phyloP scores from a whole-genome alignment of 2,888 invertebrate genomes.

The Blomia tropicalis region DNA sequence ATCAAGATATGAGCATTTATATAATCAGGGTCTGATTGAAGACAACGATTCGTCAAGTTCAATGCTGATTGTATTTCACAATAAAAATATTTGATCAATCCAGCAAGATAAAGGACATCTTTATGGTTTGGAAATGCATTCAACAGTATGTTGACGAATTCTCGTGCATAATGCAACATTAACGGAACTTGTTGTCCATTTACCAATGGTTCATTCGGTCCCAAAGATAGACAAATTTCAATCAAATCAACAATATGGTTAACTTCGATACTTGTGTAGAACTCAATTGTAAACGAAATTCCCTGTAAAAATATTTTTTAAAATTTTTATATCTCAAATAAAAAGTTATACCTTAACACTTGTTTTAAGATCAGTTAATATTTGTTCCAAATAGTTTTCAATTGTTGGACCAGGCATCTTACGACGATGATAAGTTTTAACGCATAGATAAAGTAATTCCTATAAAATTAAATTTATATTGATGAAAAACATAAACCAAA shows the following conservation, averaged over 20 bases:
- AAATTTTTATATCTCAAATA: not conserved
- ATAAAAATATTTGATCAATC: conserved; percentile 60
- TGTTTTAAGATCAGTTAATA: conserved; percentile 10
- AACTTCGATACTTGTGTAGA: conserved; percentile 60
- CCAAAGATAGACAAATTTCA: conserved; percentile 55
- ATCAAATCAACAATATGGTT: conserved; percentile 65
- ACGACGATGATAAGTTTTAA: not conserved
- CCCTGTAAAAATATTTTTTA: conserved; percentile 33
- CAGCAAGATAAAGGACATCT: conserved; percentile 47
- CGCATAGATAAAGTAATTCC: conserved; percentile 21
- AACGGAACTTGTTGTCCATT: conserved; percentile 40
- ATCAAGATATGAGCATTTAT: conserved; percentile 28
- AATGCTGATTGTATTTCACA: conserved; percentile 54
- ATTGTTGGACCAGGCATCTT: conserved; percentile 16
- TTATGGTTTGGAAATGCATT: conserved; percentile 66
- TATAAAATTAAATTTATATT: not conserved
- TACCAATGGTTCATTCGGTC: conserved; percentile 46
- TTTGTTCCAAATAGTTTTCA: conserved; percentile 20
- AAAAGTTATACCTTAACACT: conserved; percentile 10
- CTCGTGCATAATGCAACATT: conserved; percentile 45
- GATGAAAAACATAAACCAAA: conserved; percentile 20
- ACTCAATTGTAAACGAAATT: conserved; percentile 54
- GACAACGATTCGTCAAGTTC: conserved; percentile 47
- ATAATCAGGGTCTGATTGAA: conserved; percentile 26
- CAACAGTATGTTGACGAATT: conserved; percentile 53